These are phyloP conservation scores for Trichogramma pretiosum DNA, from an alignment of 1,140 invertebrate species.

Conservation along the genomic window DNA sequence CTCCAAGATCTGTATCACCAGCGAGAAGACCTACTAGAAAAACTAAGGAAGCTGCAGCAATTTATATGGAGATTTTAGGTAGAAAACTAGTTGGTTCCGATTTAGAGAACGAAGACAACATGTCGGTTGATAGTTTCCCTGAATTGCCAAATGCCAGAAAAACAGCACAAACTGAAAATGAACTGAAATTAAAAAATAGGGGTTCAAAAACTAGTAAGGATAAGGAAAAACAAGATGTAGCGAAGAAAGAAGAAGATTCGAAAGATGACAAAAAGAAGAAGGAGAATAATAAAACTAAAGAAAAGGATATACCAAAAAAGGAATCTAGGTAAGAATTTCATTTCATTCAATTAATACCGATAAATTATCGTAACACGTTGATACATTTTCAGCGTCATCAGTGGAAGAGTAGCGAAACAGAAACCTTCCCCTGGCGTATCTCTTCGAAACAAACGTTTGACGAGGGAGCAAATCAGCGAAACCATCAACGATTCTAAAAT, in stretches of 20 bases:
- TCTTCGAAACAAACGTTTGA: too few species aligned
- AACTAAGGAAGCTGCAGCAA: constrained; percentile 65
- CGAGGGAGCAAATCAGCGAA: too few species aligned
- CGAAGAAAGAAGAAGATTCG: too few species aligned
- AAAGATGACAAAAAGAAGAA: constrained; percentile 12
- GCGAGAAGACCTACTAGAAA: constrained; percentile 54
- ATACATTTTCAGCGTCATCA: too few species aligned
- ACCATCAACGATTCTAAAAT: too few species aligned
- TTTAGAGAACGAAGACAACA: constrained; percentile 53
- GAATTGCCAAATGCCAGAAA: constrained; percentile 56
- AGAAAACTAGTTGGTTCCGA: constrained; percentile 55
- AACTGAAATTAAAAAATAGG: constrained; percentile 43
- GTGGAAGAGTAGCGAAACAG: too few species aligned
- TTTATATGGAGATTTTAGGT: constrained; percentile 66
- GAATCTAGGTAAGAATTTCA: constrained; percentile 21
- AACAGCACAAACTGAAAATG: constrained; percentile 53
- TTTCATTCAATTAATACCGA: too few species aligned
- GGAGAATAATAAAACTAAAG: constrained; percentile 11
- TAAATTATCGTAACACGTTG: too few species aligned
- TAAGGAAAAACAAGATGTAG: too few species aligned
- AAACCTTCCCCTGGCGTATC: too few species aligned
- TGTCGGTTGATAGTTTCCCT: constrained; percentile 58
- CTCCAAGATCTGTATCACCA: constrained; percentile 4
- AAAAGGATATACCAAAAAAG: constrained; percentile 19
- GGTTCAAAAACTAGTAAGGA: constrained; percentile 19